These are phyloP conservation scores for Periophthalmus magnuspinnatus DNA, from an alignment of 2,797 vertebrate species.

Conservation along the genomic window DNA sequence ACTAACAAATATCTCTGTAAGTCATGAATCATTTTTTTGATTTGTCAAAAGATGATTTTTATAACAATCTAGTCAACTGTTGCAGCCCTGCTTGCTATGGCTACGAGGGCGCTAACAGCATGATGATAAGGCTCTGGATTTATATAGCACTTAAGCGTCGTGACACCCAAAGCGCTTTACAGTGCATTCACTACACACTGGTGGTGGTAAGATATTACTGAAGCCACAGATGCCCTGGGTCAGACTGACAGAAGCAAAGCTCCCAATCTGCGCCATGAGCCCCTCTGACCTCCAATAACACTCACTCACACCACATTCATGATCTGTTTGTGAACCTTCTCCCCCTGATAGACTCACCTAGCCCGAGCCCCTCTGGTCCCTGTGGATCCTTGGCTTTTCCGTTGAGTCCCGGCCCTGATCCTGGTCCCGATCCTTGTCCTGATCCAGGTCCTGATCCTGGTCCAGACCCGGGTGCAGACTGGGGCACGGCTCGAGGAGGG, in stretches of 20 bases:
- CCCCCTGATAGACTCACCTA: constrained; percentile 49
- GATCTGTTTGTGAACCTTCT: neutral
- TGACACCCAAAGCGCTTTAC: no score
- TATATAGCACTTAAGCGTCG: no score
- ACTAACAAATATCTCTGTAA: neutral
- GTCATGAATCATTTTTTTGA: neutral
- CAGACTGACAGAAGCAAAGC: no score
- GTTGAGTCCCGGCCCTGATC: constrained; percentile 84
- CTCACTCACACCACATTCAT: neutral
- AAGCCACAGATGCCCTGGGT: no score
- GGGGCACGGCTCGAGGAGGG: constrained; percentile 86
- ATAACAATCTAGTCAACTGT: neutral
- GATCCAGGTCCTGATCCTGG: constrained; percentile 19
- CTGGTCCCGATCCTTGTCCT: constrained; percentile 13
- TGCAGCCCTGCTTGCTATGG: neutral
- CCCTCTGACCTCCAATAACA: no score
- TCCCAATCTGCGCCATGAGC: no score
- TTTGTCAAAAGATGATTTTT: no score
- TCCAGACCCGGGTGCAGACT: neutral
- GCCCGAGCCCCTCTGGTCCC: constrained; percentile 72
- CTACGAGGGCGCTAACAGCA: no score
- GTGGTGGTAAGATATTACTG: no score
- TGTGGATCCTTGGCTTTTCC: constrained; percentile 84
- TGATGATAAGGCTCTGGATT: no score
- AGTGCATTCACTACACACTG: no score